Evolutionary conservation across 2,888 invertebrate genomes (phyloP).

Genomic region (Calliopum simillimum): DNA sequence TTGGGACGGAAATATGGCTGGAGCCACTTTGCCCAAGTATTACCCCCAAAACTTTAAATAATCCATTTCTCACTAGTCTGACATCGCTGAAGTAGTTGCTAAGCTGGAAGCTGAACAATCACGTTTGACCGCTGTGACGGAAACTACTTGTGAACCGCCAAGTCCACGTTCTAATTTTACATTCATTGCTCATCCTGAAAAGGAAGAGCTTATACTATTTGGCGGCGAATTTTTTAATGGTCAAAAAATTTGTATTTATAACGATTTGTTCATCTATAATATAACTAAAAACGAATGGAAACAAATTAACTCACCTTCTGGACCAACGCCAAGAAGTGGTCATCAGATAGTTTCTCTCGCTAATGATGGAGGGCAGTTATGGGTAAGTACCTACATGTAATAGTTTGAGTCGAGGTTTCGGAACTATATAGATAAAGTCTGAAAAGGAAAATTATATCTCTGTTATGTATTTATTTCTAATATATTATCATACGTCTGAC

Average conservation of each 20-base stretch:
- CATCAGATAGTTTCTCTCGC: slow-evolving; percentile 87
- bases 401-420: neutral
- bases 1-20: no score
- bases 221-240: slow-evolving; percentile 95
- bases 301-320: slow-evolving; percentile 82
- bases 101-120: slow-evolving; percentile 84
- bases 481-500: no score
- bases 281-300: slow-evolving; percentile 84
- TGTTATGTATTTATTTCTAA: no score
- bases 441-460: no score
- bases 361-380: slow-evolving; percentile 75
- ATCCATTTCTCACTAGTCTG: slow-evolving; percentile 57
- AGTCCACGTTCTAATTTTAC: slow-evolving; percentile 84
- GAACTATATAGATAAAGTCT: no score
- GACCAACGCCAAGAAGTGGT: slow-evolving; percentile 88
- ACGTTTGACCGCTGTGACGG: slow-evolving; percentile 75
- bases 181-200: slow-evolving; percentile 84
- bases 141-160: slow-evolving; percentile 75
- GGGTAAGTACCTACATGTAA: slow-evolving; percentile 66
- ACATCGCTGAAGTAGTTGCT: slow-evolving; percentile 83
- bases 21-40: no score
- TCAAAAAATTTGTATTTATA: slow-evolving; percentile 85
- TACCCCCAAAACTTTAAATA: neutral
- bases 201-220: slow-evolving; percentile 88
- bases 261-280: slow-evolving; percentile 87